Conservation (phyloP, 2,113 vertebrate genomes). For the Deroptyus accipitrinus region DNA sequence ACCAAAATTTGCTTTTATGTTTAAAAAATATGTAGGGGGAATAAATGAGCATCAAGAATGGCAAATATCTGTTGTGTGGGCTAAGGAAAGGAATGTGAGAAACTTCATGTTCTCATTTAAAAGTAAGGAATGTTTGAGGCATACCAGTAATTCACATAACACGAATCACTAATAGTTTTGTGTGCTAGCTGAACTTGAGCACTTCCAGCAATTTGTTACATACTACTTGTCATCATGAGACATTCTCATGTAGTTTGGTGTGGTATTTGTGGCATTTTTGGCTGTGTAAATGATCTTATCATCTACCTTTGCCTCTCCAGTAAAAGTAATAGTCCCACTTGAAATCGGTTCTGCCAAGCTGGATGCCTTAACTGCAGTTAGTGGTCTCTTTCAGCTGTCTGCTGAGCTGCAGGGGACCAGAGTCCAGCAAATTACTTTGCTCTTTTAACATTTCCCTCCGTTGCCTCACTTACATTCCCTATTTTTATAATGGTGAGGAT, state of each 20-base stretch:
- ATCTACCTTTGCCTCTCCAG: neutral
- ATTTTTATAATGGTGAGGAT: neutral
- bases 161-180: neutral
- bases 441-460: neutral
- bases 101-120: slow-evolving; percentile 44
- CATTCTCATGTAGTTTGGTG: neutral
- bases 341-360: neutral
- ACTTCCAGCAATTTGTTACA: neutral
- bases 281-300: neutral
- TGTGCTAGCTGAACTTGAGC: neutral
- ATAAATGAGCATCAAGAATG: slow-evolving; percentile 59
- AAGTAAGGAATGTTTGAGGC: slow-evolving; percentile 13
- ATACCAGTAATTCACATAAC: slow-evolving; percentile 22
- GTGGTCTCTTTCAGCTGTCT: neutral
- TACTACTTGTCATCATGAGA: neutral
- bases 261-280: neutral
- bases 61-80: slow-evolving; percentile 53
- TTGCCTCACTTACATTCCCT: neutral
- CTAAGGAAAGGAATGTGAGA: slow-evolving; percentile 50
- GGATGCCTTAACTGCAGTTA: neutral
- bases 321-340: neutral
- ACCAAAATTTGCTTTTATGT: too few relatives aligned
- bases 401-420: neutral
- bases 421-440: neutral
- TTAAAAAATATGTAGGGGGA: slow-evolving; percentile 10